A percentile compares a stretch with the other conserved stretches of the same genome.
Conservation (phyloP, 1,140 invertebrate species). For the Nomia melanderi region DNA sequence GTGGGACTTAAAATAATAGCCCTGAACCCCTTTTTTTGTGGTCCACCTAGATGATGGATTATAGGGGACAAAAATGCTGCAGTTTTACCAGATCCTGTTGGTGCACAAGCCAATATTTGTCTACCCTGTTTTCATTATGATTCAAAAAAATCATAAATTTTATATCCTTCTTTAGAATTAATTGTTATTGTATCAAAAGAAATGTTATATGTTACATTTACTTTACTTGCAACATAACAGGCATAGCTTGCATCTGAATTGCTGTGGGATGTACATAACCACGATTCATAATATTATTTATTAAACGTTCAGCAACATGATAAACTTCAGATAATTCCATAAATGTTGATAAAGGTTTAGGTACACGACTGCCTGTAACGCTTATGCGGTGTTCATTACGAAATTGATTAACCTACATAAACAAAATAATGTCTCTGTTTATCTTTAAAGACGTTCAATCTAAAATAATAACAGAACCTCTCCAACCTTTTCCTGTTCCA, state of each 20-base stretch:
- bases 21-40: constrained; percentile 87
- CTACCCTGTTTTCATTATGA: constrained; percentile 82
- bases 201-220: constrained; percentile 28
- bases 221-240: constrained; percentile 89
- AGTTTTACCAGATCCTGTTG: constrained; percentile 95
- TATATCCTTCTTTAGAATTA: constrained; percentile 12
- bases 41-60: constrained; percentile 85
- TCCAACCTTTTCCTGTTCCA: constrained; percentile 81
- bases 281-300: constrained; percentile 87
- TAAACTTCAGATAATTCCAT: constrained; percentile 83
- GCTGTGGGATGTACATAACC: constrained; percentile 93
- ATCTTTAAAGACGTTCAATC: constrained; percentile 25
- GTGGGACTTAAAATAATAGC: constrained; percentile 96
- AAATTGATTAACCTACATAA: constrained; percentile 86
- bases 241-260: constrained; percentile 97
- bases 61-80: constrained; percentile 92
- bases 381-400: constrained; percentile 90
- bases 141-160: constrained; percentile 57
- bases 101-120: constrained; percentile 95
- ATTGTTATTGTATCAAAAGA: not conserved
- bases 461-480: constrained; percentile 30
- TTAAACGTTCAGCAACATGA: constrained; percentile 83
- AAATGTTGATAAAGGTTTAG: constrained; percentile 89
- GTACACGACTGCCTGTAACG: constrained; percentile 88
- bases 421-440: constrained; percentile 46